A percentile compares a stretch with the other conserved stretches of the same genome.
Conservation (phyloP, 2,797 vertebrate genomes). For the Pachyuromys duprasi region DNA sequence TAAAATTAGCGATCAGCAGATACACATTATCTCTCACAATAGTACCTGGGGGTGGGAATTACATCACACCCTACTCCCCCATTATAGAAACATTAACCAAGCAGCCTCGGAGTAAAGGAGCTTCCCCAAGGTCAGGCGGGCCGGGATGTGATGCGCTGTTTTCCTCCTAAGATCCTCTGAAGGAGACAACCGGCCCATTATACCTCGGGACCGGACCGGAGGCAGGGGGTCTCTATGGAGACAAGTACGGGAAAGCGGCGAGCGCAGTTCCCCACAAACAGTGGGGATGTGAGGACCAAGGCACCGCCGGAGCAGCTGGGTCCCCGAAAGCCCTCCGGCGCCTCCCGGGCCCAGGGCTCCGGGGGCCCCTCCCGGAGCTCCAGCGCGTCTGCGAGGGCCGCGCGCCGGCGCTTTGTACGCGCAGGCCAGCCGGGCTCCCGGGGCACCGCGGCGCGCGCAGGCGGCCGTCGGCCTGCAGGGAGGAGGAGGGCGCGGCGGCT, state of each 20-base stretch:
- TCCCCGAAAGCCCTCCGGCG: background rate
- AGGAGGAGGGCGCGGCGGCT: constrained; percentile 11
- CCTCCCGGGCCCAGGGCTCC: background rate
- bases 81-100: constrained; percentile 33
- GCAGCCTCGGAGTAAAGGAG: constrained; percentile 1
- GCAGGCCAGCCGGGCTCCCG: constrained; percentile 60
- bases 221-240: constrained; percentile 11
- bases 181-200: background rate
- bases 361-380: background rate
- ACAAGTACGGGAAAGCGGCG: constrained; percentile 45
- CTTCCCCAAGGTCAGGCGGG: constrained; percentile 79
- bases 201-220: background rate
- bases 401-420: constrained; percentile 68
- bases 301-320: background rate
- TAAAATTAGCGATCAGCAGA: background rate
- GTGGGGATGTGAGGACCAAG: background rate
- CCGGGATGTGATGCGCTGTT: background rate
- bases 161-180: background rate
- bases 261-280: background rate
- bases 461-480: constrained; percentile 48
- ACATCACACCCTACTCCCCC: background rate
- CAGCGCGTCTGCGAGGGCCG: constrained; percentile 16
- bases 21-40: constrained; percentile 12
- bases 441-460: constrained; percentile 16
- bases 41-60: background rate